These are phyloP conservation scores for Acrocephalus scirpaceus DNA, from an alignment of 2,797 vertebrate genomes.

Conservation along the genomic window DNA sequence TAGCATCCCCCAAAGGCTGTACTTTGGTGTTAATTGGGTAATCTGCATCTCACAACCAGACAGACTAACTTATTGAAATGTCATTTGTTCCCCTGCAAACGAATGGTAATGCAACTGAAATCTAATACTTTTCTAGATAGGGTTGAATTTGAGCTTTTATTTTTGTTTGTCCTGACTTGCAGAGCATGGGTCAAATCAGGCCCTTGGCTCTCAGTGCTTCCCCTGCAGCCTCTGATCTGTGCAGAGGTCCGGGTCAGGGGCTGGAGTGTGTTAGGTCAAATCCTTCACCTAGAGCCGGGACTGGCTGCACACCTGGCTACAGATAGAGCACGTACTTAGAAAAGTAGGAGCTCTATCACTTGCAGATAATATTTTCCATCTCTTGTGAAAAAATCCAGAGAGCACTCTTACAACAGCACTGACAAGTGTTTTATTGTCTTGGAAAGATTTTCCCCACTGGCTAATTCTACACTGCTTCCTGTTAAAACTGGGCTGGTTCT, in stretches of 20 bases:
- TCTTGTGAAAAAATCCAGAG: not conserved
- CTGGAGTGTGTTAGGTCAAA: not conserved
- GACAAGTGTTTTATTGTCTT: not conserved
- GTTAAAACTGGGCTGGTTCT: not conserved
- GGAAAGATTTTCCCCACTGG: not conserved
- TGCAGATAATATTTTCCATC: not conserved
- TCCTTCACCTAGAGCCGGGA: not conserved
- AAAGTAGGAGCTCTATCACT: not conserved
- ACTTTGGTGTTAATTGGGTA: not conserved
- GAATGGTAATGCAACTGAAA: not conserved
- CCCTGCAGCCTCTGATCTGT: not conserved
- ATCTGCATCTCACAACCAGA: not conserved
- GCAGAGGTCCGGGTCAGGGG: not conserved
- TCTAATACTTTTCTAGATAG: not conserved
- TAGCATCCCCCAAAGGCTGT: not conserved
- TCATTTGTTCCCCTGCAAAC: not conserved
- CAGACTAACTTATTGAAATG: not conserved
- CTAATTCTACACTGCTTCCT: not conserved
- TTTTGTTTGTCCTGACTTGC: not conserved
- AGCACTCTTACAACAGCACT: not conserved
- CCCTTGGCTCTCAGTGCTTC: not conserved
- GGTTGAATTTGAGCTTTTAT: not conserved
- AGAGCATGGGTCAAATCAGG: not conserved
- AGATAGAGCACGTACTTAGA: not conserved
- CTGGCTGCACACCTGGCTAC: not conserved